Conservation (phyloP, 2,888 invertebrate species). For the Dascillus cervinus region DNA sequence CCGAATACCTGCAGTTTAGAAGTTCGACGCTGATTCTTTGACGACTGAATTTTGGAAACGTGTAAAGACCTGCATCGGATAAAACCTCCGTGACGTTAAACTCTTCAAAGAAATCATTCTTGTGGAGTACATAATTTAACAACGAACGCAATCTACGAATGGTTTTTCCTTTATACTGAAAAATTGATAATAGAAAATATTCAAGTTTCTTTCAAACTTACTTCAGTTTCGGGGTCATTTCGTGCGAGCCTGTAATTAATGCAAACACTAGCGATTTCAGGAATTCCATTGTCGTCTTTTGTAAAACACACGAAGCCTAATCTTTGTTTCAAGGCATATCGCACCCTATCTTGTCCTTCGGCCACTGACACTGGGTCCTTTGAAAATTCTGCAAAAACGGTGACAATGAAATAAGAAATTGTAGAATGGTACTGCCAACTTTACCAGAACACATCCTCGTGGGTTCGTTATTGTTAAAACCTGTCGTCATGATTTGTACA, state of each 20-base stretch:
- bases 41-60: not conserved
- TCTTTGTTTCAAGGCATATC: not conserved
- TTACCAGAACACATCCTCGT: not conserved
- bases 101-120: not conserved
- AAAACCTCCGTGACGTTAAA: not conserved
- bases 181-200: not conserved
- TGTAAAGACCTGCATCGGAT: not conserved
- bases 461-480: not conserved
- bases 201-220: not conserved
- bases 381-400: not conserved
- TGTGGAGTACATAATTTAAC: not conserved
- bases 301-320: not conserved
- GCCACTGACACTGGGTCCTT: too few relatives aligned
- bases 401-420: not conserved
- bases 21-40: not conserved
- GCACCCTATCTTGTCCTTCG: too few relatives aligned
- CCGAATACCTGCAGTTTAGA: not conserved
- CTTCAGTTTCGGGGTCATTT: not conserved
- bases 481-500: not conserved
- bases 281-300: not conserved
- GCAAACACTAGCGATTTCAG: not conserved
- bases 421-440: not conserved
- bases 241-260: not conserved
- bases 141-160: not conserved
- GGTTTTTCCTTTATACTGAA: not conserved